Base-by-base conservation (phyloP, 2,797 vertebrate species). In the Anguilla megastoma region DNA sequence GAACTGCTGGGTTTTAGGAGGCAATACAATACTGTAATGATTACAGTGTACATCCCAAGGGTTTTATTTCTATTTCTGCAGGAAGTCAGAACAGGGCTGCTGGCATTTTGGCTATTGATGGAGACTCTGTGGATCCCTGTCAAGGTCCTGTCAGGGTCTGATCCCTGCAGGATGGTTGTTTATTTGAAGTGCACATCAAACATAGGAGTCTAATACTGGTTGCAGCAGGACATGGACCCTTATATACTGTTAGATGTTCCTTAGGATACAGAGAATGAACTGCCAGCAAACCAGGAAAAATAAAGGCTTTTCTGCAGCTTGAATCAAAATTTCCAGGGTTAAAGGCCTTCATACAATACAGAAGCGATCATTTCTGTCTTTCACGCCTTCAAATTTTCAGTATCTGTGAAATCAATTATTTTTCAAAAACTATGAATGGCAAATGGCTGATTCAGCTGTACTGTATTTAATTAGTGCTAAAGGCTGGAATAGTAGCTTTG, bases 131-230 rank as follows among this genome's bases (percentile, higher is more conserved):
- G 58, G 18, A 54, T 86, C 21, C 1, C 85, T 63, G 85, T 24
- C 9, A 5, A 30, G 63, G 84, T 7, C 63, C 52, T 79, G 84
- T 69, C 71, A 88, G 76, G 54, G 21, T n/a, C 24, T 33, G 69
- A 48, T 63, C 50, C 56, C 69, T 83, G 14, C 58, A 18, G 86
- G 74, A 71, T 84, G 74, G 24, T 69, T 87, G 58, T 89, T 90
- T 24, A 88, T 88, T 85, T 90, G 85, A 86, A 89, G 54, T 85
- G 33, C 18, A 84, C 90, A 89, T 89, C 80, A 88, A 86, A 88
- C 30, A 2, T 85, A n/a, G 2, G 60, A 86, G 60, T 30, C 63
- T 24, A 36, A n/a, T 71, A 16, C 85, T 48, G 4, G 33, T 76
- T 5, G 66, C 36, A 33, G 88, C 33, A 45, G 48, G 63, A 21